Evolutionary conservation across 2,113 vertebrate genomes (phyloP), one percentile per base, ranked within the genome.

Genomic region (Lepisosteus oculatus): DNA sequence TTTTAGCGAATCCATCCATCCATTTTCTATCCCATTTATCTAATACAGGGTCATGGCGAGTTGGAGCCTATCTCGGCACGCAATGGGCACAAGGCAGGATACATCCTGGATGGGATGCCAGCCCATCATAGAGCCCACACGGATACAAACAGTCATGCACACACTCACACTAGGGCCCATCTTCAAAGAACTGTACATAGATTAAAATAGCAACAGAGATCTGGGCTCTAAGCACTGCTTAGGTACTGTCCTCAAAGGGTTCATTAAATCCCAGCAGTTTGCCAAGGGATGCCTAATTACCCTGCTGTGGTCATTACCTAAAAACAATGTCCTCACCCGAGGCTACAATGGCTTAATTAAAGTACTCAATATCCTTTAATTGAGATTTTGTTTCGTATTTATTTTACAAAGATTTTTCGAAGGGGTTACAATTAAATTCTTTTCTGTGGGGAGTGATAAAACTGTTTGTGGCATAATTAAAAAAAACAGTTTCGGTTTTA

Each of bases 261-360:
- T 43, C 43, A 57, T 66, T 57, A 42, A 67, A 62, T 68, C 61
- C 29, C 14, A 4, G 13, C 29, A 15, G 45, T 61, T n/a, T 61
- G 65, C 65, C 65, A 47, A 65, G 65, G 56, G 71, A 41, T 43
- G 3, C 15, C 4, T 55, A 55, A 62, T 51, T 51, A 51, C 47
- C 47, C 47, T 6, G 47, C 47, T 51, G 47, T 51, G 47, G 47
- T 51, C 47, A 51, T 6, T 51, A 71, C 61, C 59, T 71, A 47
- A 61, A 73, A 68, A 62, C 69, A 59, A 70, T 61, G 51, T 41
- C 42, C 65, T 54, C 57, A 45, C 57, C 57, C 55, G 29, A 68
- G 72, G 65, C 55, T 17, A 67, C 65, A 17, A 14, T 6, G 12
- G 43, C 69, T 47, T 70, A 43, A 62, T 70, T 47, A 70, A 70